Evolutionary conservation across 1,140 invertebrate genomes (phyloP), one percentile per base, ranked within the genome.

Genomic region (Coelopa frigida): DNA sequence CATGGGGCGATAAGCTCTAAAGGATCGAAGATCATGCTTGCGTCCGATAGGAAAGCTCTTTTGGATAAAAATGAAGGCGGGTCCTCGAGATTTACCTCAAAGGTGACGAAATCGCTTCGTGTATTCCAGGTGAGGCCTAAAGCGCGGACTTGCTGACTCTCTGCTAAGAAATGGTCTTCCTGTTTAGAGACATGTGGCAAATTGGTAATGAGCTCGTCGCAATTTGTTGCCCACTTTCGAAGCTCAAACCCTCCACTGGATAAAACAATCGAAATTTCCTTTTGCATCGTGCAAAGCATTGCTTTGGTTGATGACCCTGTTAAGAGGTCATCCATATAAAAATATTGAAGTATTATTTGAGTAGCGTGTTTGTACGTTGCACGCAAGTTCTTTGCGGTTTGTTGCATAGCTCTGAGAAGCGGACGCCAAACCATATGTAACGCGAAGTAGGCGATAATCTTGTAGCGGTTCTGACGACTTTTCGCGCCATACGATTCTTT

Each of bases 21-120:
- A 18, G 72, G 72, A 52, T 75, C 73, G 50, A 69, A 75, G 18
- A 57, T 55, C 50, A 53, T 48, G 22, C 54, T 46, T 15, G 55
- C 45, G 14, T 43, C 46, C 10, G 58, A 63, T n/a, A 61, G 33
- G 22, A 63, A 56, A 18, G 8, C 12, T n/a, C 53, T n/a, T 47
- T 61, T 63, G 52, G 40, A 48, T 5, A 24, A n/a, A 3, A 7
- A 14, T 14, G 38, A 3, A 23, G 38, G 38, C 8, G 20, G 23
- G 15, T 5, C 4, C 8, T 24, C 22, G 18, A 40, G 20, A 24
- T 20, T 24, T 21, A 40, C n/a, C 10, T 20, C 23, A 24, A 12
- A 40, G 21, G 38, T 24, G 7, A 40, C 15, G 20, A 15, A 40
- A 40, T 40, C 38, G 20, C 15, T 14, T 20, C 8, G 8, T 10